Evolutionary conservation across 2,888 invertebrate species (phyloP), one percentile per base, ranked within the genome.

Genomic region (Ceramica pisi): DNA sequence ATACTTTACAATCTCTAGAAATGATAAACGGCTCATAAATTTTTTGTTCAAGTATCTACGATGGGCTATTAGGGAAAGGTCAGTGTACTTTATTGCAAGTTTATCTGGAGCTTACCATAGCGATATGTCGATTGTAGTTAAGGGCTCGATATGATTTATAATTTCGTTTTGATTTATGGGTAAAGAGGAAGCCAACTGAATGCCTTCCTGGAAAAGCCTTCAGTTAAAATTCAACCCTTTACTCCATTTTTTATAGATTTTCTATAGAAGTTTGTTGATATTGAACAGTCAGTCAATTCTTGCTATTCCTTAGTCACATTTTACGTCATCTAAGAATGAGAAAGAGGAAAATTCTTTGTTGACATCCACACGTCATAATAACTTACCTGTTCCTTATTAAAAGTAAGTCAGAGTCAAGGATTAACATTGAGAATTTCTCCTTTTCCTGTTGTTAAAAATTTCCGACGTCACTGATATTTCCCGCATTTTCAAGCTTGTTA

Each of bases 391-490:
- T 21, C 2, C 19, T 16, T 65, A 21, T 41, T 21, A 26, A 16
- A 65, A 14, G 7, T 66, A 23, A 65, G 44, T 65, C 44, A 46
- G 19, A 14, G 19, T 23, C 9, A n/a, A 41, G 53, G 38, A n/a
- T 23, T 53, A 26, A 1, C n/a, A 26, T 64, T 19, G 19, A 23
- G 19, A 12, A 38, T 8, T 8, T 23, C 21, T 21, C 21, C 35
- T 63, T 63, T 63, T 51, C 38, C 23, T 51, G 23, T 23, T 63
- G 21, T 38, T 7, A 38, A 38, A 21, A 1, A 14, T 8, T 21
- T 38, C 1, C 35, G n/a, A 26, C 53, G 48, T 48, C n/a, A 48
- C 3, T n/a, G 3, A n/a, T n/a, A n/a, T n/a, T n/a, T n/a, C n/a
- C n/a, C n/a, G n/a, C n/a, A n/a, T n/a, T n/a, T n/a, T n/a, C n/a